Base-by-base conservation (phyloP, 1,140 invertebrate species). In the Drosophila cardini region DNA sequence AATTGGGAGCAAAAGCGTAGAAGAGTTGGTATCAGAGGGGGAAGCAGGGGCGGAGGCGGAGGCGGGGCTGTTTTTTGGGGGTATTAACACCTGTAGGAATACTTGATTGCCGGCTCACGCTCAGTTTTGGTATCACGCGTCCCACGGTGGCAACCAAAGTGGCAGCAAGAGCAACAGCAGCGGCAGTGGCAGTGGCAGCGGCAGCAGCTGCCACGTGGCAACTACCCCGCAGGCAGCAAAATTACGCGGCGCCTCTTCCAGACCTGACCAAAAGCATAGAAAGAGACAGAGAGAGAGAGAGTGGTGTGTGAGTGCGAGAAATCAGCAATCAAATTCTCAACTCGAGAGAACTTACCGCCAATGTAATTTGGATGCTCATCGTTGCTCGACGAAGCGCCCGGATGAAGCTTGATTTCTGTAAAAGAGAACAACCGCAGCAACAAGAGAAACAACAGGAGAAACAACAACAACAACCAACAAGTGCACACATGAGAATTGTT, bases 401-500 rank as follows among this genome's bases (percentile, higher is more conserved):
- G 87, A 80, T 92, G 91, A 60, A 92, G 78, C 84, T 92, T 92
- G 69, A 92, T 92, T 91, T 92, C 91, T 92, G 67, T 30, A 86
- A 78, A 10, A 32, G 13, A 38, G 38, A 52, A 43, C 16, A 55
- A 72, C 38, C 67, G 64, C 45, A 72, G 64, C 45, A 73, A 73
- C 53, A 5, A 0, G 21, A 26, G n/a, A n/a, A 46, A 52, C 43
- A 36, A 15, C n/a, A 38, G 16, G 57, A 68, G 53, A 45, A 46
- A 78, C 38, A 69, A 69, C 45, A 79, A 69, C 48, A 58, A 57
- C 50, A 71, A 62, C 18, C n/a, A n/a, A 55, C 26, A 21, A 34
- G n/a, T 50, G 71, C 36, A 46, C 43, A 40, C 52, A 16, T 36
- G 62, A 55, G 64, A 46, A 43, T 52, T 52, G 36, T n/a, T 32